phyloP scores from a whole-genome alignment of 2,113 vertebrate species.

The Toxotes jaculatrix region DNA sequence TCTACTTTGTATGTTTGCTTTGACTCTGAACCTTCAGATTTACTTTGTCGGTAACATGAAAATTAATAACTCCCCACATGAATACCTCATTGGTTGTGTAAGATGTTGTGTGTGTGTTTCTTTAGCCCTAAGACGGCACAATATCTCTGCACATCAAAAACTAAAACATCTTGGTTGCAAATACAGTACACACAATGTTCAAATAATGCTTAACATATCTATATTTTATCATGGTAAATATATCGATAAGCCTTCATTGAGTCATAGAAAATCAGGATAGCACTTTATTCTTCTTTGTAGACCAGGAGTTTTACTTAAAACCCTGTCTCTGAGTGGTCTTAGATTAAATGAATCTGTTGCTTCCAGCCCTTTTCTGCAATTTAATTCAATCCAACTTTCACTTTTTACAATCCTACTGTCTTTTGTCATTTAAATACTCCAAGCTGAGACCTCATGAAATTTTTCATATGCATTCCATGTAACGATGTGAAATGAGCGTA shows the following conservation, averaged over 20 bases:
- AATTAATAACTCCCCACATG: too few relatives aligned
- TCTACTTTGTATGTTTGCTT: not conserved
- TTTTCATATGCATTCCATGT: conserved; percentile 11
- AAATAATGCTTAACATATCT: not conserved
- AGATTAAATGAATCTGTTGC: not conserved
- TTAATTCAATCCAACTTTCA: conserved; percentile 19
- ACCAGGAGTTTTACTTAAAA: not conserved
- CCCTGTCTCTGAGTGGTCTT: not conserved
- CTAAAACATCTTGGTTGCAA: not conserved
- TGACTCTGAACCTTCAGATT: not conserved
- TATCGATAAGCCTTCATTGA: not conserved
- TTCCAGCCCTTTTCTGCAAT: conserved; percentile 13
- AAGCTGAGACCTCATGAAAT: conserved; percentile 4
- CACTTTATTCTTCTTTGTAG: not conserved
- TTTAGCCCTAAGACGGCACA: not conserved
- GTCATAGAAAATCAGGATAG: not conserved
- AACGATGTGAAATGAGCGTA: not conserved
- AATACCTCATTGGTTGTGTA: not conserved
- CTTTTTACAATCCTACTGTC: not conserved
- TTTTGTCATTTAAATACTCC: conserved; percentile 22
- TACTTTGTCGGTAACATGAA: not conserved
- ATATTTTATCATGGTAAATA: not conserved
- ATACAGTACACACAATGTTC: not conserved
- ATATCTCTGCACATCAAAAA: not conserved
- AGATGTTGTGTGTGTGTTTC: not conserved